phyloP scores from a whole-genome alignment of 2,113 vertebrate genomes.

The Rhagologus leucostigma region DNA sequence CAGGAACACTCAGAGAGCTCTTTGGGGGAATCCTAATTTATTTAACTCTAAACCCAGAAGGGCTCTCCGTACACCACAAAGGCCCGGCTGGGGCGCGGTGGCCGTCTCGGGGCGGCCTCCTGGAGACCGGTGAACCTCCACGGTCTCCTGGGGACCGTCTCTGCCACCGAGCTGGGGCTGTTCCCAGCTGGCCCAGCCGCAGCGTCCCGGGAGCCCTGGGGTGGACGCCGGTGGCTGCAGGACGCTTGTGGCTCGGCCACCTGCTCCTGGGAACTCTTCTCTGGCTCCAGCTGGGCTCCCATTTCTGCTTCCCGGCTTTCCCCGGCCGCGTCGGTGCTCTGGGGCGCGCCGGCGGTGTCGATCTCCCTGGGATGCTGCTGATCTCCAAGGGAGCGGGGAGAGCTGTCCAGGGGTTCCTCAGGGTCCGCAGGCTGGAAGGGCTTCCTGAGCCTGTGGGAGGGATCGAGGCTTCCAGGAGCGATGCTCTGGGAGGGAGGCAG shows the following conservation, averaged over 20 bases:
- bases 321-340: accelerated
- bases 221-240: background rate
- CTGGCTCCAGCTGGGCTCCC: background rate
- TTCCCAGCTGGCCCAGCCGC: background rate
- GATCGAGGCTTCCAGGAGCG: no score
- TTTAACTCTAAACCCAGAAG: background rate
- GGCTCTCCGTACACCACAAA: no score
- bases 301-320: background rate
- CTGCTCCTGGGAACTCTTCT: background rate
- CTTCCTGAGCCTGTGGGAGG: background rate
- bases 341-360: accelerated
- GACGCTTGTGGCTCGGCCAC: background rate
- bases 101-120: background rate
- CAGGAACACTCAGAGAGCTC: background rate
- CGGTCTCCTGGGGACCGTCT: accelerated
- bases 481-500: background rate
- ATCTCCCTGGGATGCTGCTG: accelerated
- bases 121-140: background rate
- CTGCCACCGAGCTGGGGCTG: background rate
- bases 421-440: background rate
- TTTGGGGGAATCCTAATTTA: background rate
- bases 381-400: background rate
- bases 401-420: no score
- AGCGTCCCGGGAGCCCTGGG: background rate
- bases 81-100: accelerated